Base-by-base conservation (phyloP, 2,888 invertebrate species). In the Lasioglossum oenotherae region DNA sequence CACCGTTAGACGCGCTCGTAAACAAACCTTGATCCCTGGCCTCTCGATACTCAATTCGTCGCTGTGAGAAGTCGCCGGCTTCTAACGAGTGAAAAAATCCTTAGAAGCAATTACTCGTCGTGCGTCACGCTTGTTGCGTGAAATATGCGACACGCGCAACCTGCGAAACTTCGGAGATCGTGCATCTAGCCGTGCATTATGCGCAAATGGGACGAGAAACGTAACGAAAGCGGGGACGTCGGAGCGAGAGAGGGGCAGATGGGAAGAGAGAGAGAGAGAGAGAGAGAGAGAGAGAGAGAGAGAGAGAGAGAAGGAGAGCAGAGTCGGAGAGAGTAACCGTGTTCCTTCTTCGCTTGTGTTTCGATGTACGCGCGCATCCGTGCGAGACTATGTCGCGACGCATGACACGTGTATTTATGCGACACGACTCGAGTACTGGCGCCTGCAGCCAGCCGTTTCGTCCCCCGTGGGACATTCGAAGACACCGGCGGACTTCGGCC, bases 331-430 rank as follows among this genome's bases (percentile, higher is more conserved):
- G 82, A 85, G 76, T 35, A 49, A 53, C 53, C 57, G 75, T 82
- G 85, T 79, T 74, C 80, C 31, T 44, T 41, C 49, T 71, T n/a
- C 69, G 46, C 73, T n/a, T n/a, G 14, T 10, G n/a, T 27, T 41
- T 57, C 57, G 57, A 41, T 41, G 35, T 72, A 49, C 72, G 64
- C 49, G 76, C 27, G 57, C 53, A 71, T 76, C 75, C 44, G 71
- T 31, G 60, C 44, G 31, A n/a, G 57, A 74, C 38, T 75, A 74
- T 57, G 31, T 35, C 31, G 79, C 46, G 44, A n/a, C 44, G 79
- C 79, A 69, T 82, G 88, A 90, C 91, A 88, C 85, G 82, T 85
- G 89, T 90, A 90, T 90, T 88, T 90, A 89, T 87, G 87, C 88
- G 87, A 91, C 85, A 82, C 83, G 85, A 91, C 84, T 85, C 81